Evolutionary conservation across 2,113 vertebrate genomes (phyloP).

Genomic region (Prietella phreatophila): DNA sequence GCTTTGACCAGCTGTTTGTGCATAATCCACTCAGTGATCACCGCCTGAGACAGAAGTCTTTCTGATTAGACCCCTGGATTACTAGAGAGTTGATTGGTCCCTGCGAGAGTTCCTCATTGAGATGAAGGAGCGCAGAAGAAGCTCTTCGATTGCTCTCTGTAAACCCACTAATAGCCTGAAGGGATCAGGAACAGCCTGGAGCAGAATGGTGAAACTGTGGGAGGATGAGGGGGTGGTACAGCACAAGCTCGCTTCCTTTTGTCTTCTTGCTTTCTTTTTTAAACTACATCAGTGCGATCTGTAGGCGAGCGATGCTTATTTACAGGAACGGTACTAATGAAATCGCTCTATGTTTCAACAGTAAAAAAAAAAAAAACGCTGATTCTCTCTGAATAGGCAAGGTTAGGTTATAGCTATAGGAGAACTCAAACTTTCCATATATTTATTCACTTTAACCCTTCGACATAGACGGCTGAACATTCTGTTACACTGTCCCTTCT

Average conservation of each 20-base stretch:
- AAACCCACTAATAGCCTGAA: constrained; percentile 62
- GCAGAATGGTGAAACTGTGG: constrained; percentile 43
- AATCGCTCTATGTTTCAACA: neutral
- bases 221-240: constrained; percentile 28
- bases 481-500: neutral
- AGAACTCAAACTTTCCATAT: neutral
- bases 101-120: constrained; percentile 59
- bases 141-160: constrained; percentile 47
- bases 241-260: constrained; percentile 34
- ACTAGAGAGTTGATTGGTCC: constrained; percentile 65
- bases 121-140: constrained; percentile 51
- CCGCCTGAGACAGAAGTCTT: constrained; percentile 38
- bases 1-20: constrained; percentile 43
- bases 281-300: constrained; percentile 13
- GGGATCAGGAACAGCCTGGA: constrained; percentile 52
- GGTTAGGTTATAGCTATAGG: neutral
- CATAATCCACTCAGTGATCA: constrained; percentile 44
- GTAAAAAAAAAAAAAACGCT: neutral
- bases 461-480: neutral
- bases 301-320: constrained; percentile 24
- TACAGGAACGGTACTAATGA: constrained; percentile 15
- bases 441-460: neutral
- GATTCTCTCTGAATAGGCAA: neutral
- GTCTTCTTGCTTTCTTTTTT: constrained; percentile 28
- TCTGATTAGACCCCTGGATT: constrained; percentile 55